Conservation (phyloP, 2,797 vertebrate species). For the Macroramphosus scolopax region DNA sequence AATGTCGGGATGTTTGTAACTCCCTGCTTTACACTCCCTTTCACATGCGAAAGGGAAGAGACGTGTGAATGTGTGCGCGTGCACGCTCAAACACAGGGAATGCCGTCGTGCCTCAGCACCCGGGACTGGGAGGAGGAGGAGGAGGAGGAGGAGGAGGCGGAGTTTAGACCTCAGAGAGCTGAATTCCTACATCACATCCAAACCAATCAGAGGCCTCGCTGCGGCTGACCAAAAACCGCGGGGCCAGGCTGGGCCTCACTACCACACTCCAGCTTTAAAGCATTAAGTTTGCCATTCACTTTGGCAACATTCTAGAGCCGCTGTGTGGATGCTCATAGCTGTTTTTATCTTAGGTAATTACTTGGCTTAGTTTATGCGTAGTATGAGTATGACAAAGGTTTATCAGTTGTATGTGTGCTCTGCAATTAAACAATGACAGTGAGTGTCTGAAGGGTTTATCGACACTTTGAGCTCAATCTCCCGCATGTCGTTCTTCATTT, state of each 20-base stretch:
- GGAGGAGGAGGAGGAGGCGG: conserved; percentile 69
- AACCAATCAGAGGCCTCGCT: conserved; percentile 73
- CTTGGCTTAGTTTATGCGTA: too few relatives aligned
- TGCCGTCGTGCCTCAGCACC: conserved; percentile 69
- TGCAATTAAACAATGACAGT: neutral
- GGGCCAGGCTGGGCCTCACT: conserved; percentile 62
- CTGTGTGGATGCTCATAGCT: neutral
- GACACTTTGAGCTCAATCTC: neutral
- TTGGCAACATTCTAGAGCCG: conserved; percentile 17
- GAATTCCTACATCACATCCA: conserved; percentile 80
- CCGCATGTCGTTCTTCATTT: neutral
- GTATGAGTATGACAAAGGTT: too few relatives aligned
- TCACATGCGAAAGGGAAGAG: conserved; percentile 20
- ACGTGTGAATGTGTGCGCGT: conserved; percentile 1
- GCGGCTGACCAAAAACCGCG: conserved; percentile 71
- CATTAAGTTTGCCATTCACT: conserved; percentile 57
- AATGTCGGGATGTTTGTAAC: conserved; percentile 35
- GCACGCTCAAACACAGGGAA: conserved; percentile 53
- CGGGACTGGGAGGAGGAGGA: conserved; percentile 49
- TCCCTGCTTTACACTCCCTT: conserved; percentile 31
- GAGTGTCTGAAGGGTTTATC: neutral
- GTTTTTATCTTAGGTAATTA: conserved; percentile 6
- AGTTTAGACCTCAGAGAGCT: conserved; percentile 73
- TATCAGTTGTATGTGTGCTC: neutral
- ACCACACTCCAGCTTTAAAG: conserved; percentile 67